Evolutionary conservation across 2,113 vertebrate genomes (phyloP), one percentile per base, ranked within the genome.

Genomic region (Micronycteris hirsuta): DNA sequence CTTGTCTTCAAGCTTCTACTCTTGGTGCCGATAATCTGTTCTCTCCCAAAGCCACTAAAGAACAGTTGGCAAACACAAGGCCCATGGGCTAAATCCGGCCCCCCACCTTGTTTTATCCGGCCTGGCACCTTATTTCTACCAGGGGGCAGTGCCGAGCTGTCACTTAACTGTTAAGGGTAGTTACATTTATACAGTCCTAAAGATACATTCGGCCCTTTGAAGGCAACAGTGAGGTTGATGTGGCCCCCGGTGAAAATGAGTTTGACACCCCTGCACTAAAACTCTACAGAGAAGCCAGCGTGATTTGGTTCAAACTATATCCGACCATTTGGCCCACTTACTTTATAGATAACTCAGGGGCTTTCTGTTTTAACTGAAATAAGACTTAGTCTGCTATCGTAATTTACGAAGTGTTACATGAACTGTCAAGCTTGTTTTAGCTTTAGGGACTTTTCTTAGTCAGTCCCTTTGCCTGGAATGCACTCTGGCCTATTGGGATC

Each of bases 321-420:
- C 70, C 54, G 49, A 90, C 8, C 5, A 90, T 47, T 96, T 90
- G 61, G 80, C 33, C 74, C 90, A 54, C 45, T 61, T 47, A 61
- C 43, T 80, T 94, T 83, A 92, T 83, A 92, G 96, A 96, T 87
- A 95, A 96, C 91, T 87, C 76, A 90, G 49, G 43, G 16, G 20
- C 2, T 24, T 88, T 95, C n/a, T 12, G 43, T 91, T 95, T 91
- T 94, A 89, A 92, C 36, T 84, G 74, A 89, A 95, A 49, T 88
- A 84, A 94, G 91, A 89, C 49, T 77, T 33, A 82, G 14, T 38
- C 17, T n/a, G 68, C 45, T 82, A 33, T 86, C 56, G 47, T 63
- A 20, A 86, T 92, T 93, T 96, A 90, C 74, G 90, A 93, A 85
- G 33, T 86, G 33, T 56, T 95, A 74, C 24, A 86, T 49, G 68